Evolutionary conservation across 2,797 vertebrate species (phyloP), one percentile per base, ranked within the genome.

Genomic region (Fistularia tabacaria): DNA sequence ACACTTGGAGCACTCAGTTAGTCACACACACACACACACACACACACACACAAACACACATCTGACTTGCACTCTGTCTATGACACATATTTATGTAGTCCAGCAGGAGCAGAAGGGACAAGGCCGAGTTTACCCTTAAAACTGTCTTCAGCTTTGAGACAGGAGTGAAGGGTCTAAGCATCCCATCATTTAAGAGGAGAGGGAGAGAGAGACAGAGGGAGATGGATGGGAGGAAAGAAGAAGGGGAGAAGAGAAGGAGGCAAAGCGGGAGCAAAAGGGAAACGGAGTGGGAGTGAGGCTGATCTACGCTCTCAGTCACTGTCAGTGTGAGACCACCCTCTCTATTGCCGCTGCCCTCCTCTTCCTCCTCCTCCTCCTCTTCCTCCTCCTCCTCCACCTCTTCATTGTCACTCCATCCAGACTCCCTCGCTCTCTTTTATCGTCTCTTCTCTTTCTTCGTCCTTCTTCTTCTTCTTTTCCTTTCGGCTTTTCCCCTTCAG

Each of bases 281-380:
- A 71, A 73, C 14, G 50, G 71, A 77, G 80, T 67, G 59, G 51
- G 70, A 62, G 53, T 13, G 46, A 80, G 67, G 54, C 66, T 59
- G 5, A 37, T 62, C 25, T 25, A 25, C 25, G 25, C 25, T 50
- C 76, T 84, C 71, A 53, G 74, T 77, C 76, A 77, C 73, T 82
- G 74, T 85, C 78, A 81, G 69, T 0, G 38, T 46, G 14, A 80
- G 77, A 82, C 79, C 79, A 71, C 81, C 83, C 58, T 65, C 71
- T 68, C 66, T 54, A 71, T 73, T 25, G 25, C 25, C 25, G 25
- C 5, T 25, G 25, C 25, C 25, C 25, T 25, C 25, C 69, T 63
- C 68, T 36, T 38, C 49, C 14, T 7, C 59, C 38, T 38, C 55
- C 44, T 41, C 14, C 57, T 38, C 49, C 14, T 7, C 59, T 36